Percentiles rank a stretch among this genome's conserved stretches.
These are phyloP conservation scores for Noctua pronuba DNA, from an alignment of 2,888 invertebrate genomes.

Conservation along the genomic window DNA sequence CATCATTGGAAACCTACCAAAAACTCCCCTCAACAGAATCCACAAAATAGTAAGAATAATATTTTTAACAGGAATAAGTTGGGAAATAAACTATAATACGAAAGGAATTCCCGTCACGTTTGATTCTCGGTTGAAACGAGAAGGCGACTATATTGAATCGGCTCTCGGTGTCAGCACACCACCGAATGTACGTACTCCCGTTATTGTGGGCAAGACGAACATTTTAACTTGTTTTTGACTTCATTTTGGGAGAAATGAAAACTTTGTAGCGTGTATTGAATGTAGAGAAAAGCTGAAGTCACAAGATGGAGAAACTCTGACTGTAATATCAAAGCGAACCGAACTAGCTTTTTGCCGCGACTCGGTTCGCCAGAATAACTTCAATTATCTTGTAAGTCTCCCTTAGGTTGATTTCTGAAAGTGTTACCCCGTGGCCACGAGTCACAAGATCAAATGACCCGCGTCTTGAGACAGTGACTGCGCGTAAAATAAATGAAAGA, in stretches of 20 bases:
- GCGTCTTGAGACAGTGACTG: neutral
- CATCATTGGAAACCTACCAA: slow-evolving; percentile 22
- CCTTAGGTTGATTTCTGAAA: neutral
- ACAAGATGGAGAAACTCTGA: neutral
- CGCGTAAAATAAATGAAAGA: neutral
- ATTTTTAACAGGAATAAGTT: slow-evolving; percentile 53
- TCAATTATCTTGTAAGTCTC: neutral
- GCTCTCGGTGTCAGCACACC: slow-evolving; percentile 52
- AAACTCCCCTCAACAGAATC: neutral
- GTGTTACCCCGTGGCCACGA: neutral
- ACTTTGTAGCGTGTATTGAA: neutral
- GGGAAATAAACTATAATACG: slow-evolving; percentile 52
- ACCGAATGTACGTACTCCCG: slow-evolving; percentile 11
- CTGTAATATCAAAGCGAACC: neutral
- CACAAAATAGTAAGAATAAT: slow-evolving; percentile 23
- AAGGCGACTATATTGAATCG: slow-evolving; percentile 70
- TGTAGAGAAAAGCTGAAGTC: neutral
- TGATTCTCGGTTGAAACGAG: slow-evolving; percentile 63
- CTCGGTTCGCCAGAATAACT: neutral
- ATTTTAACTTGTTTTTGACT: slow-evolving; percentile 25
- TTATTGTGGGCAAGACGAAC: slow-evolving; percentile 26
- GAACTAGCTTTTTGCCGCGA: neutral
- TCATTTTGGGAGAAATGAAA: neutral
- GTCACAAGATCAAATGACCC: neutral
- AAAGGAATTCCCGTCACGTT: slow-evolving; percentile 66